Percentiles rank a stretch among this genome's conserved stretches.
These are phyloP conservation scores for Dryadula phaetusa DNA, from an alignment of 2,888 invertebrate species.

Conservation along the genomic window DNA sequence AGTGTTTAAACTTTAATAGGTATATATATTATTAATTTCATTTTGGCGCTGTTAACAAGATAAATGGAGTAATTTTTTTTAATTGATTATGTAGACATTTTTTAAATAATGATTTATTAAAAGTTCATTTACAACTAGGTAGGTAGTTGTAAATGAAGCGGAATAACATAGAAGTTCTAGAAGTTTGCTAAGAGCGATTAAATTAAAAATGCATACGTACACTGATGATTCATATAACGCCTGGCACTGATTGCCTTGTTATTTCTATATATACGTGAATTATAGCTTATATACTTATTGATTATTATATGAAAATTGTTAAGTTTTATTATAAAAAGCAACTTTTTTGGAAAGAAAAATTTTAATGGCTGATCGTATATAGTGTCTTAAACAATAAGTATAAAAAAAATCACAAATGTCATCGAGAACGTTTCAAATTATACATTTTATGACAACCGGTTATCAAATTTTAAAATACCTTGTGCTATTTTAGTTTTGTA, in stretches of 20 bases:
- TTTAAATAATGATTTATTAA: not conserved
- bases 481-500: not conserved
- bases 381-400: too few relatives aligned
- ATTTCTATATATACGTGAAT: constrained; percentile 8
- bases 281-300: constrained; percentile 2
- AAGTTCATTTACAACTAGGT: not conserved
- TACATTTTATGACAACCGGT: not conserved
- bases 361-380: too few relatives aligned
- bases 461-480: not conserved
- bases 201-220: constrained; percentile 26
- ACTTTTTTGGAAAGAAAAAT: too few relatives aligned
- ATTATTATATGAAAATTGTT: not conserved
- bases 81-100: not conserved
- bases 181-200: constrained; percentile 30
- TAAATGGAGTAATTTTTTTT: too few relatives aligned
- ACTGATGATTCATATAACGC: constrained; percentile 26
- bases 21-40: not conserved
- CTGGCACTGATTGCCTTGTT: constrained; percentile 20
- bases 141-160: constrained; percentile 10
- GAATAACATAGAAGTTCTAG: constrained; percentile 28
- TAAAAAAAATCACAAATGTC: too few relatives aligned
- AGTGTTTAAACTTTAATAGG: not conserved
- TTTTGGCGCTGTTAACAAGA: too few relatives aligned
- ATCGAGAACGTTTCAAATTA: not conserved
- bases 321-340: too few relatives aligned